Evolutionary conservation across 2,888 invertebrate species (phyloP).

Genomic region (Polyommatus iphigenia): DNA sequence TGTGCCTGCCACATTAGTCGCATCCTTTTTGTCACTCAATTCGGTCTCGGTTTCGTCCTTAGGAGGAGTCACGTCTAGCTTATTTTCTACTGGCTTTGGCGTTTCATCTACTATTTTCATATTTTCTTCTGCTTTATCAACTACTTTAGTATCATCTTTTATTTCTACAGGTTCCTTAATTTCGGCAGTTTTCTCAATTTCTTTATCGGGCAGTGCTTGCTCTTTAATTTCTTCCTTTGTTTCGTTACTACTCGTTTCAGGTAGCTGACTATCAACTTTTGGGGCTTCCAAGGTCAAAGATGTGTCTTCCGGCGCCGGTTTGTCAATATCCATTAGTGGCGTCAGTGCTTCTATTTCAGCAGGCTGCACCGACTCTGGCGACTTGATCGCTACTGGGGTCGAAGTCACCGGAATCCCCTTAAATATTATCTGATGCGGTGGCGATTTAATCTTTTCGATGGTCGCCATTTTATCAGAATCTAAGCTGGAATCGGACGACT

Average conservation of each 20-base stretch:
- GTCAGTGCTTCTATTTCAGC: slow-evolving; percentile 61
- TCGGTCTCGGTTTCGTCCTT: background rate
- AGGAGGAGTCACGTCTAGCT: background rate
- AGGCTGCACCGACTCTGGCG: slow-evolving; percentile 54
- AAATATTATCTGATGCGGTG: slow-evolving; percentile 51
- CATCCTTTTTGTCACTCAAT: background rate
- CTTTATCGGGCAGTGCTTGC: slow-evolving; percentile 22
- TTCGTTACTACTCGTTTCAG: slow-evolving; percentile 41
- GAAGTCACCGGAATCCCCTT: slow-evolving; percentile 56
- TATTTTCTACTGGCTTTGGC: slow-evolving; percentile 9
- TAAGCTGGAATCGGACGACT: slow-evolving; percentile 59
- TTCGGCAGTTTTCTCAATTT: slow-evolving; percentile 38
- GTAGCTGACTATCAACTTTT: slow-evolving; percentile 42
- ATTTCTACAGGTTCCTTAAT: slow-evolving; percentile 37
- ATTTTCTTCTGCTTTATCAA: background rate
- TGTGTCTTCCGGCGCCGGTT: slow-evolving; percentile 54
- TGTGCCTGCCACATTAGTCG: slow-evolving; percentile 35
- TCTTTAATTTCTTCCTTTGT: slow-evolving; percentile 35
- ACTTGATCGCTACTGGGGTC: slow-evolving; percentile 56
- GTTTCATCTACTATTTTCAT: slow-evolving; percentile 17
- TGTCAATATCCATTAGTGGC: slow-evolving; percentile 59
- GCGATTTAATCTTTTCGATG: slow-evolving; percentile 61
- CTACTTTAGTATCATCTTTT: slow-evolving; percentile 36
- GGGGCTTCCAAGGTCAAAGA: slow-evolving; percentile 53
- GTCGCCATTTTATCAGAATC: slow-evolving; percentile 59